Evolutionary conservation across 2,113 vertebrate genomes (phyloP).

Genomic region (Strix uralensis): DNA sequence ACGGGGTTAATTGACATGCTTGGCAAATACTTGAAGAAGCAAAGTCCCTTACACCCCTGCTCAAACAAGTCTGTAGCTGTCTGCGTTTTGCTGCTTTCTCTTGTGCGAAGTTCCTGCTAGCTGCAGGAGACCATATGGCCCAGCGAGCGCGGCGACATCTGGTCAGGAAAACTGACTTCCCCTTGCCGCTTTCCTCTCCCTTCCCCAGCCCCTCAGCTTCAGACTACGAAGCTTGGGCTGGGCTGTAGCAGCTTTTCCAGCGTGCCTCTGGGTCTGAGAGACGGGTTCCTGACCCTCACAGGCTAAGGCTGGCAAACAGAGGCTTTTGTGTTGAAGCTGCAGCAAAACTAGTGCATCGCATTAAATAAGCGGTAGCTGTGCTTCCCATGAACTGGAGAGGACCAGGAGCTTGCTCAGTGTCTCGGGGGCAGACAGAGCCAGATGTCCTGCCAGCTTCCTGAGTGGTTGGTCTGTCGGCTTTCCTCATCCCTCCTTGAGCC

Average conservation of each 20-base stretch:
- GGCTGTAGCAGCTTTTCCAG: background rate
- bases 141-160: background rate
- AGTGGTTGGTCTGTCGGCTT: background rate
- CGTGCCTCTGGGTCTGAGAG: background rate
- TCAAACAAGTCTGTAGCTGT: background rate
- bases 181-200: background rate
- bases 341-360: background rate
- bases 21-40: background rate
- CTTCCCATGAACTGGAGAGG: background rate
- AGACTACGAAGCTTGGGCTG: background rate
- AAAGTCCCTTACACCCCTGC: background rate
- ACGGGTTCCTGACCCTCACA: background rate
- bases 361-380: background rate
- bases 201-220: background rate
- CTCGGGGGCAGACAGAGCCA: background rate
- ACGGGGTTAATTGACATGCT: background rate
- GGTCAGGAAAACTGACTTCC: constrained; percentile 40
- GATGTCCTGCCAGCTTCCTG: background rate
- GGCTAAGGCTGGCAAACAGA: background rate
- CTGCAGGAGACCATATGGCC: constrained; percentile 21
- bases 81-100: background rate
- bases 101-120: background rate
- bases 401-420: background rate
- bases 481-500: background rate
- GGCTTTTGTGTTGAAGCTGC: background rate